Conservation (phyloP, 2,888 invertebrate genomes). For the Drosophila sordidula region DNA sequence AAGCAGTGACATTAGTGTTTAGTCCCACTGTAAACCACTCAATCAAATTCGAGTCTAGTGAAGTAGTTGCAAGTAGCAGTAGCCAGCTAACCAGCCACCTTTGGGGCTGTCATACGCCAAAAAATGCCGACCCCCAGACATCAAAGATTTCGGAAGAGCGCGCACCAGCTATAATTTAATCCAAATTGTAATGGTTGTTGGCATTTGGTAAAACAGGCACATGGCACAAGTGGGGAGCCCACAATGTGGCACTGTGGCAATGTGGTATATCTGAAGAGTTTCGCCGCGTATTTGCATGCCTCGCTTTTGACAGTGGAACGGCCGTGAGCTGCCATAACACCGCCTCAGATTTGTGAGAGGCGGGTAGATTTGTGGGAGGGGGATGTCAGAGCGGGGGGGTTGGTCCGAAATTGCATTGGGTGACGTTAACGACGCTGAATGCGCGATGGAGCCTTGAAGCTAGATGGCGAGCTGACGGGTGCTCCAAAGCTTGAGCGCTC, state of each 20-base stretch:
- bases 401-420: slow-evolving; percentile 37
- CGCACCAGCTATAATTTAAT: slow-evolving; percentile 52
- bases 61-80: slow-evolving; percentile 52
- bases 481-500: slow-evolving; percentile 32
- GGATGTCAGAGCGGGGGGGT: background rate
- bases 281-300: slow-evolving; percentile 49
- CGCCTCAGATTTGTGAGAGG: slow-evolving; percentile 29
- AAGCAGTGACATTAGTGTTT: background rate
- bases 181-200: slow-evolving; percentile 44
- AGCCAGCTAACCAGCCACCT: slow-evolving; percentile 41
- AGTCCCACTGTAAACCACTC: slow-evolving; percentile 37
- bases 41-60: slow-evolving; percentile 29
- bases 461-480: slow-evolving; percentile 23
- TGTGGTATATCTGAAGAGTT: slow-evolving; percentile 38
- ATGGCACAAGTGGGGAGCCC: slow-evolving; percentile 4
- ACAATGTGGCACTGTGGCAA: background rate
- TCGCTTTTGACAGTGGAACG: slow-evolving; percentile 59
- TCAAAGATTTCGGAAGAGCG: no score
- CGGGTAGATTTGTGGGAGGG: background rate
- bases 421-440: slow-evolving; percentile 33
- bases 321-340: slow-evolving; percentile 70
- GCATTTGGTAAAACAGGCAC: slow-evolving; percentile 18
- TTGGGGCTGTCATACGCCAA: slow-evolving; percentile 52
- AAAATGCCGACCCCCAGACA: slow-evolving; percentile 46
- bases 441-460: slow-evolving; percentile 24